These are phyloP conservation scores for Sebastes wilsoni DNA, from an alignment of 2,797 vertebrate species.

Conservation along the genomic window DNA sequence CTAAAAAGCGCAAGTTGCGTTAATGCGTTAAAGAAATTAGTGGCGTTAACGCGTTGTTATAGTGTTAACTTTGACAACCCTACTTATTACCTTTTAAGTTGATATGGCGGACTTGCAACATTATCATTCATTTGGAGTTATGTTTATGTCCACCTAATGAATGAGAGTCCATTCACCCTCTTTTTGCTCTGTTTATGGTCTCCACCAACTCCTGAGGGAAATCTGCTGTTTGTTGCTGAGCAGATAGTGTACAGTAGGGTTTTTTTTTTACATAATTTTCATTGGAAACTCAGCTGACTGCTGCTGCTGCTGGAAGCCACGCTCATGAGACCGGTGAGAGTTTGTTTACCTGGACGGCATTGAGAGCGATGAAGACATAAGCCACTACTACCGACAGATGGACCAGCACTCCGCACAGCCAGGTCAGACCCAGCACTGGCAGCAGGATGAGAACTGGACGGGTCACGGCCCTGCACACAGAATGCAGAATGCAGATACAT, in stretches of 20 bases:
- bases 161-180: background rate
- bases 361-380: constrained; percentile 89
- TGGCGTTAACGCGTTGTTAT: too few relatives aligned
- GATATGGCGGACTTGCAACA: background rate
- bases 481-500: background rate
- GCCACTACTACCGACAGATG: constrained; percentile 87
- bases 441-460: constrained; percentile 90
- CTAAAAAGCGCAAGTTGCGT: too few relatives aligned
- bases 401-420: constrained; percentile 90
- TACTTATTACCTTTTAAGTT: too few relatives aligned
- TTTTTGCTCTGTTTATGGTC: background rate
- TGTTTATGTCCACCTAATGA: background rate
- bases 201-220: background rate
- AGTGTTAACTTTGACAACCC: too few relatives aligned
- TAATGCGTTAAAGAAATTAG: too few relatives aligned
- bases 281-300: background rate
- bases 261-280: background rate
- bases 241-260: background rate
- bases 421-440: constrained; percentile 92
- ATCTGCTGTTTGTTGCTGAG: background rate
- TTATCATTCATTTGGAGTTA: background rate
- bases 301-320: background rate
- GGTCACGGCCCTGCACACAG: constrained; percentile 84
- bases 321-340: too few relatives aligned
- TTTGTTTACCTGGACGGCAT: constrained; percentile 89